A percentile compares a stretch with the other conserved stretches of the same genome.
These are phyloP conservation scores for Rhopalosiphum nymphaeae DNA, from an alignment of 2,888 invertebrate species.

Conservation along the genomic window DNA sequence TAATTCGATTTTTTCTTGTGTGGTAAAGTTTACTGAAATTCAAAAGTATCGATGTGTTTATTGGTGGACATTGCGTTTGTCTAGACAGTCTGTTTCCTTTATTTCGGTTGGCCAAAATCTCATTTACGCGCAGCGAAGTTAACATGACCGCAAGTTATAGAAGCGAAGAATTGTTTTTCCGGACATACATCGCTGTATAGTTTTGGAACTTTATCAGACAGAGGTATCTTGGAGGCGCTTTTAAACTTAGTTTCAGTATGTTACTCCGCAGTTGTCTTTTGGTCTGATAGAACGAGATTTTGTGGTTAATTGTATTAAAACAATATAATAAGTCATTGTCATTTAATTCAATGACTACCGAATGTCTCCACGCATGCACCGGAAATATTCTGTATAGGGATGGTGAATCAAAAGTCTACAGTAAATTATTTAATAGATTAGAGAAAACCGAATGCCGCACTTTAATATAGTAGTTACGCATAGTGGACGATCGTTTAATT, in stretches of 20 bases:
- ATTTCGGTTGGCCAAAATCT: not conserved
- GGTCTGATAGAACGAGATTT: conserved; percentile 1
- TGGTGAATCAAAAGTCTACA: not conserved
- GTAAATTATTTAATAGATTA: not conserved
- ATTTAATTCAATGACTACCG: conserved; percentile 19
- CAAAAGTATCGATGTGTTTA: not conserved
- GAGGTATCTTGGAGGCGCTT: conserved; percentile 30
- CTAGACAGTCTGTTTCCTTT: not conserved
- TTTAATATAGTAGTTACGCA: not conserved
- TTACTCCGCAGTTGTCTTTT: not conserved
- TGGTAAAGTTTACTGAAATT: not conserved
- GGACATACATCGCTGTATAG: not conserved
- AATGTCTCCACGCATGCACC: not conserved
- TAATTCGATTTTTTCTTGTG: not conserved
- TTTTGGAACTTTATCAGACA: conserved; percentile 41
- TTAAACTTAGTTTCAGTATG: conserved; percentile 26
- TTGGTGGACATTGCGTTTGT: not conserved
- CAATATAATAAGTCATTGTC: not conserved
- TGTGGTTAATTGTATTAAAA: conserved; percentile 1
- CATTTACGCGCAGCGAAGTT: not conserved
- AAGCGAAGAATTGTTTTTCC: conserved; percentile 39
- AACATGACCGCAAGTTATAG: not conserved
- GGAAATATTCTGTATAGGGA: not conserved
- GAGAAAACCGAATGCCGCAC: not conserved
- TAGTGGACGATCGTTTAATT: not conserved